Conservation (phyloP, 2,888 invertebrate genomes). For the Xanthostigma xanthostigma region DNA sequence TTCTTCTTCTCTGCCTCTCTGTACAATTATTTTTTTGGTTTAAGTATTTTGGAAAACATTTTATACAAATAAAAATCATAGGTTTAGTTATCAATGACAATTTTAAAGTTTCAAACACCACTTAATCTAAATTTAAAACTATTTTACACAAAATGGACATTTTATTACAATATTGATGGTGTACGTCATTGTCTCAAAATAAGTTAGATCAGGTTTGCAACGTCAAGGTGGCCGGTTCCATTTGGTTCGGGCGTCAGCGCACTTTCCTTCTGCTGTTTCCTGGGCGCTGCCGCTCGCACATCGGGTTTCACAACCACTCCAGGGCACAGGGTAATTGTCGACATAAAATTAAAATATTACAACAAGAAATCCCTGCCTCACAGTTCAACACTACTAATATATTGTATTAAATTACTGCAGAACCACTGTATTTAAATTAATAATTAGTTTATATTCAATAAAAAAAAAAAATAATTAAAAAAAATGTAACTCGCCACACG, state of each 20-base stretch:
- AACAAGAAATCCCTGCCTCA: background rate
- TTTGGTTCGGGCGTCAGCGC: too few relatives aligned
- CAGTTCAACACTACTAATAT: conserved; percentile 4
- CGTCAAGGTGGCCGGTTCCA: conserved; percentile 5
- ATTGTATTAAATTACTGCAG: conserved; percentile 6
- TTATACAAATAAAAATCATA: conserved; percentile 18
- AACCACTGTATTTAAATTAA: conserved; percentile 11
- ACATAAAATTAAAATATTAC: background rate
- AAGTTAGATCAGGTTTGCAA: conserved; percentile 10
- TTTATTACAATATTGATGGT: conserved; percentile 31
- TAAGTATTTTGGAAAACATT: conserved; percentile 12
- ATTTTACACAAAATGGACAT: conserved; percentile 35
- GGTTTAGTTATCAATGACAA: conserved; percentile 7
- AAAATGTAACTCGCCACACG: background rate
- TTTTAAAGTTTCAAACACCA: conserved; percentile 19
- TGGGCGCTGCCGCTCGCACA: too few relatives aligned
- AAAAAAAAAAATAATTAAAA: background rate
- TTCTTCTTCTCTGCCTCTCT: too few relatives aligned
- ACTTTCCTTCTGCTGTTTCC: too few relatives aligned
- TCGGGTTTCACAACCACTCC: too few relatives aligned
- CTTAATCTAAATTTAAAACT: conserved; percentile 31
- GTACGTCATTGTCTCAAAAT: conserved; percentile 26
- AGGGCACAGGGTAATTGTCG: background rate
- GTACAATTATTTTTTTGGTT: conserved; percentile 4
- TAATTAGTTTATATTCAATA: conserved; percentile 7